Evolutionary conservation across 2,888 invertebrate species (phyloP).

Genomic region (Eupithecia abbreviata): DNA sequence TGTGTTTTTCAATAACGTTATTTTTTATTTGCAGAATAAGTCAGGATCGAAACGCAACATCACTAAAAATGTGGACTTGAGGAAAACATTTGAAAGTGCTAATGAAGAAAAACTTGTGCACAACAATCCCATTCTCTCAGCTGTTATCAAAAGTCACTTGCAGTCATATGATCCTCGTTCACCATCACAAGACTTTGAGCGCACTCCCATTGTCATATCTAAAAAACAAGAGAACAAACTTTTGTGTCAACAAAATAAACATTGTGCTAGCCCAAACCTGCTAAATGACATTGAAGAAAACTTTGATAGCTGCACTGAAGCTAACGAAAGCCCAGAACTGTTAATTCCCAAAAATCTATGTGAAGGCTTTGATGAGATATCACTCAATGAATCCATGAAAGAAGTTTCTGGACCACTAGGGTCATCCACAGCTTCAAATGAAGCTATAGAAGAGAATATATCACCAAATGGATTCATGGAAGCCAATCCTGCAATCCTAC

Average conservation of each 20-base stretch:
- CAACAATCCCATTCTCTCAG: conserved; percentile 77
- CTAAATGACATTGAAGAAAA: conserved; percentile 55
- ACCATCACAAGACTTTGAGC: conserved; percentile 83
- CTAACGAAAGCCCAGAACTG: conserved; percentile 61
- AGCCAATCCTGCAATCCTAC: conserved; percentile 70
- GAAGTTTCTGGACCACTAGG: conserved; percentile 68
- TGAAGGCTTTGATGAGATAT: conserved; percentile 67
- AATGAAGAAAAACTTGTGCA: conserved; percentile 72
- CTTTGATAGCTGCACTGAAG: conserved; percentile 60
- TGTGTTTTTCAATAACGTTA: conserved; percentile 18
- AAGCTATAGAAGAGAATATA: conserved; percentile 68
- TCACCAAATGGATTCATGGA: conserved; percentile 54
- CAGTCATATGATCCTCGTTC: conserved; percentile 84
- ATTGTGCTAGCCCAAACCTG: conserved; percentile 61
- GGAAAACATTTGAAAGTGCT: conserved; percentile 75
- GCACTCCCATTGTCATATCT: conserved; percentile 82
- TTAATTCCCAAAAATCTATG: conserved; percentile 73
- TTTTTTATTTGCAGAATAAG: conserved; percentile 64
- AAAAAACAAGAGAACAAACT: conserved; percentile 53
- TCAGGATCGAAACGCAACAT: conserved; percentile 72
- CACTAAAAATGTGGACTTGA: conserved; percentile 78
- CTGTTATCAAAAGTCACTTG: conserved; percentile 77
- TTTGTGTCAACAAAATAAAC: conserved; percentile 50
- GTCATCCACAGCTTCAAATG: conserved; percentile 74
- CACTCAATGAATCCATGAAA: conserved; percentile 69